Base-by-base conservation (phyloP, 2,113 vertebrate genomes). In the Dissostichus mawsoni region DNA sequence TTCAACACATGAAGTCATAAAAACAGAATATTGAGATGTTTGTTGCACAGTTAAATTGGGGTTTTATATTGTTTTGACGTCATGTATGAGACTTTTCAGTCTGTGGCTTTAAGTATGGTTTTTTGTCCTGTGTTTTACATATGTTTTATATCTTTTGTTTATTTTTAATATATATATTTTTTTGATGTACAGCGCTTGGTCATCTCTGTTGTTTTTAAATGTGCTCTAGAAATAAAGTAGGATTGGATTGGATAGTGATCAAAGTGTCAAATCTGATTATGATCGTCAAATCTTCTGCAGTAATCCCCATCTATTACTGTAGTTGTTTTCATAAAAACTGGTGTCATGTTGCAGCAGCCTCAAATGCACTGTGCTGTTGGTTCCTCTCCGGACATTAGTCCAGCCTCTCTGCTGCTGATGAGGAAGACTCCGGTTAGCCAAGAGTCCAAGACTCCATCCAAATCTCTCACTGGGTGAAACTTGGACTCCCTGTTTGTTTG, bases 391-490 rank as follows among this genome's bases (percentile, higher is more conserved):
- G 64, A 45, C 69, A 20, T 61, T 55, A 6, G 44, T 57, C 8
- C 51, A 61, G 47, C 65, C 23, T 71, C 45, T 76, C 23, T 9
- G 13, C 23, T n/a, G 61, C 53, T 69, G 53, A 68, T 66, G 70
- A 67, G 29, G 33, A 68, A 29, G 50, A 69, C 61, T 7, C n/a
- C 10, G 20, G 14, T 57, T 64, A 29, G 70, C 68, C 80, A 79
- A 58, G 62, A 44, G 62, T 50, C 64, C 63, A 61, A 61, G 69
- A 74, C 64, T 47, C 47, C 41, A 12, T 82, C 66, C 62, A 74
- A 74, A 48, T 68, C 74, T 79, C 72, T 74, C 51, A n/a, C 77
- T 52, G 66, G 56, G 45, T 58, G 74, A 55, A 85, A 78, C 56
- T 25, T 76, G 50, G 77, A 58, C 5, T 0, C 59, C 3, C 36